Conservation (phyloP, 53 echinoderm and acorn worm species). For the Paracentrotus lividus region DNA sequence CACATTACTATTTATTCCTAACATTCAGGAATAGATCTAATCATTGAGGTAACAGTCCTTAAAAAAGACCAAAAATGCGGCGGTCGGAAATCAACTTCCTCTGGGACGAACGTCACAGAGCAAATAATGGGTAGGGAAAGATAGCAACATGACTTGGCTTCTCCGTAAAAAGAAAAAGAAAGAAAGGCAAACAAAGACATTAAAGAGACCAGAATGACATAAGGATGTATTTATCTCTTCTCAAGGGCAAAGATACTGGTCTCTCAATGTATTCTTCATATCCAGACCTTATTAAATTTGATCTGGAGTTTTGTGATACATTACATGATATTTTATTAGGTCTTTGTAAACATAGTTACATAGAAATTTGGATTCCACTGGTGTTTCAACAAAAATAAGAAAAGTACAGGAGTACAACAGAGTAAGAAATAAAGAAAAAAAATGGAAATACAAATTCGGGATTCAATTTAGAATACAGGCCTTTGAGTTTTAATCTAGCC, state of each 20-base stretch:
- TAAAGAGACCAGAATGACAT: neutral
- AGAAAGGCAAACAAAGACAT: neutral
- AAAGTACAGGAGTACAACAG: too few relatives aligned
- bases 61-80: neutral
- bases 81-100: neutral
- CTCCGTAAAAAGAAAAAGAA: neutral
- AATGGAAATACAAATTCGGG: too few relatives aligned
- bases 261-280: neutral
- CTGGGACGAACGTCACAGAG: neutral
- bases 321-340: too few relatives aligned
- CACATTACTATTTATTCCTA: neutral
- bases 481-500: too few relatives aligned
- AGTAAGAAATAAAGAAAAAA: too few relatives aligned
- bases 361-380: too few relatives aligned
- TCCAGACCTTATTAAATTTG: too few relatives aligned
- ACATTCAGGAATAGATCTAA: neutral
- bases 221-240: neutral
- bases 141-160: neutral
- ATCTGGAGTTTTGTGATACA: too few relatives aligned
- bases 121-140: conserved; percentile 11
- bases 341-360: too few relatives aligned
- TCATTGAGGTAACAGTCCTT: neutral
- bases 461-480: too few relatives aligned
- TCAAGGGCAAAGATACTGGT: neutral
- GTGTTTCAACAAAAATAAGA: too few relatives aligned